Conservation (phyloP, 2,113 vertebrate species). For the Haplochromis burtoni region DNA sequence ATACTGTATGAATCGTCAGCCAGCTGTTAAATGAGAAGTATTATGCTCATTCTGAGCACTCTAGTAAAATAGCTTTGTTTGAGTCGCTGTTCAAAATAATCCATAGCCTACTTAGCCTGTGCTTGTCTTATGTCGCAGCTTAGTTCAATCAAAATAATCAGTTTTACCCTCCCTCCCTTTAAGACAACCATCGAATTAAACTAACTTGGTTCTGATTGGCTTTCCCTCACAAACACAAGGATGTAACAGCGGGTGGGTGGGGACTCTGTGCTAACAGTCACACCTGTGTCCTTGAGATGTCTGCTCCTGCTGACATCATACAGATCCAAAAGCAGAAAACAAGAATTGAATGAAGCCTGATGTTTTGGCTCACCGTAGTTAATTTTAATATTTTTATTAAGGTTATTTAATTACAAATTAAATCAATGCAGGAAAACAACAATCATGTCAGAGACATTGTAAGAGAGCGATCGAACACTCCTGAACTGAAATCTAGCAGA, state of each 20-base stretch:
- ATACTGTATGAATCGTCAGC: neutral
- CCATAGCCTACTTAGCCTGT: neutral
- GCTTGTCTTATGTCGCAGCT: rapidly evolving
- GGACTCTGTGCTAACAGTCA: neutral
- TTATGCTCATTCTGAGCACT: neutral
- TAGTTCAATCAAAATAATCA: neutral
- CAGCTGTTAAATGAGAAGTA: neutral
- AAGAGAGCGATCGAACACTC: neutral
- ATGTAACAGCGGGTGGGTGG: neutral
- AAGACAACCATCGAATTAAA: neutral
- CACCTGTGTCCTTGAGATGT: neutral
- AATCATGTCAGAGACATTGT: neutral
- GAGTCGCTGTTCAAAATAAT: neutral
- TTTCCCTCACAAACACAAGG: neutral
- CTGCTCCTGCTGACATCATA: neutral
- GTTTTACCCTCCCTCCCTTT: neutral
- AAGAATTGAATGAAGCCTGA: neutral
- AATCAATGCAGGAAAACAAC: neutral
- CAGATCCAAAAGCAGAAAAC: neutral
- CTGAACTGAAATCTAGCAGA: neutral
- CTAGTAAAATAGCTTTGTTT: neutral
- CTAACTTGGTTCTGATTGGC: neutral
- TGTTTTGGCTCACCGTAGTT: neutral
- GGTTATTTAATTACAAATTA: neutral
- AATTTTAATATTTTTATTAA: neutral